A percentile compares a stretch with the other conserved stretches of the same genome.
Evolutionary conservation across 2,888 invertebrate genomes (phyloP).

Genomic region (Merodon equestris): DNA sequence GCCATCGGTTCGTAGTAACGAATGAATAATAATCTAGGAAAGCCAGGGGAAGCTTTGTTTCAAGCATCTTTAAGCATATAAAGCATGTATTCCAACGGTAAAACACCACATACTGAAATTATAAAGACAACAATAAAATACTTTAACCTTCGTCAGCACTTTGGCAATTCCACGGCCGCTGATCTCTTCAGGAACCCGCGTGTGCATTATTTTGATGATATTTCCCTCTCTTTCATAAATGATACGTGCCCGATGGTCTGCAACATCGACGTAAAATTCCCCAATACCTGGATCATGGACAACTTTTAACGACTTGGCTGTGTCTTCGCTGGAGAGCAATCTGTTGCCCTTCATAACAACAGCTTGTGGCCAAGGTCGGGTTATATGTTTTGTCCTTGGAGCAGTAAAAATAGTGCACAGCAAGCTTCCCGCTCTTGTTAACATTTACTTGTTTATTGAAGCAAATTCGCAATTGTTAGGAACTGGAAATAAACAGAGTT

Average conservation of each 20-base stretch:
- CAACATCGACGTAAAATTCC: constrained; percentile 47
- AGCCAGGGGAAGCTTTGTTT: no score
- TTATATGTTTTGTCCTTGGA: constrained; percentile 1
- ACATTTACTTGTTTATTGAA: no score
- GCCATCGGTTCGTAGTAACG: no score
- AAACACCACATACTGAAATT: no score
- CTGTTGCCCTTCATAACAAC: constrained; percentile 29
- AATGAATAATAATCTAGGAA: no score
- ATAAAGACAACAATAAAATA: no score
- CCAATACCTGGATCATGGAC: constrained; percentile 33
- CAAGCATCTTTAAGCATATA: no score
- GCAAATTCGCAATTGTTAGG: no score
- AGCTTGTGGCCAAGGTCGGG: constrained; percentile 11
- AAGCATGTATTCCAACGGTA: no score
- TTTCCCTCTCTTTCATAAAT: constrained; percentile 80
- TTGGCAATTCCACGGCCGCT: constrained; percentile 86
- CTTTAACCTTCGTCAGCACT: constrained; percentile 86
- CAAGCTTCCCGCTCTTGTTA: constrained; percentile 54
- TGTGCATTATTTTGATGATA: constrained; percentile 82
- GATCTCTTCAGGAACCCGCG: constrained; percentile 83
- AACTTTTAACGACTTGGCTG: constrained; percentile 29
- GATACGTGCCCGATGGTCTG: constrained; percentile 78
- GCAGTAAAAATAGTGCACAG: constrained; percentile 43
- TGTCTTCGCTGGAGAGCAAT: constrained; percentile 7
- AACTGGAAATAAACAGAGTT: no score